Percentiles rank a stretch among this genome's conserved stretches.
Evolutionary conservation across 2,797 vertebrate species (phyloP).

Genomic region (Chelmon rostratus): DNA sequence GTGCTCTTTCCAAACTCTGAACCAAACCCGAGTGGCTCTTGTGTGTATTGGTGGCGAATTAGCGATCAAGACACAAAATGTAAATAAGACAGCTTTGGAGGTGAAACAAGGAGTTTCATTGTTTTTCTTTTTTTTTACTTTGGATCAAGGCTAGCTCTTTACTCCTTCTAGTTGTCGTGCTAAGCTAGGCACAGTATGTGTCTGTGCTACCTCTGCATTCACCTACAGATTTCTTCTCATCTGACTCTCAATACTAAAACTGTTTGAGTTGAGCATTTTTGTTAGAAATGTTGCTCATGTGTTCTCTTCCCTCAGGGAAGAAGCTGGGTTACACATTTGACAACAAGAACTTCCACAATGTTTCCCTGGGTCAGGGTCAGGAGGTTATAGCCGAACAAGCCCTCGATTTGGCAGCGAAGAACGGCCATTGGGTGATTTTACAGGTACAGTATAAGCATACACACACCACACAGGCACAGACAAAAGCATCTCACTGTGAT

Average conservation of each 20-base stretch:
- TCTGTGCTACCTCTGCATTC: neutral
- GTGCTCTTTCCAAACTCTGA: neutral
- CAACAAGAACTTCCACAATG: conserved; percentile 94
- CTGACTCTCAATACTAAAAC: neutral
- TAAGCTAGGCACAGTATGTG: neutral
- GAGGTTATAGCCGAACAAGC: conserved; percentile 93
- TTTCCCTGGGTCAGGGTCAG: conserved; percentile 96
- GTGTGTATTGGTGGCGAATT: neutral
- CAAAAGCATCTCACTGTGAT: neutral
- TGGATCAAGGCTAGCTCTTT: neutral
- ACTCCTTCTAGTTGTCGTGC: too few relatives aligned
- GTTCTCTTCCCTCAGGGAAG: conserved; percentile 70
- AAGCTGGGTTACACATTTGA: conserved; percentile 89
- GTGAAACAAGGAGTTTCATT: too few relatives aligned
- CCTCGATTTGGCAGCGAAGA: conserved; percentile 89
- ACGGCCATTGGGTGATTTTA: conserved; percentile 97
- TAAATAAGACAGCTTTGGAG: neutral
- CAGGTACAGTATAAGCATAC: conserved; percentile 67
- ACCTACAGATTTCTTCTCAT: neutral
- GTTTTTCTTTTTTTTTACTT: neutral
- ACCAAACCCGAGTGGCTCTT: neutral
- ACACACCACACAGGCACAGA: neutral
- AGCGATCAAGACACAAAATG: neutral
- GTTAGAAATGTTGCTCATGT: conserved; percentile 3
- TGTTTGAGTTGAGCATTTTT: neutral